Evolutionary conservation across 2,113 vertebrate species (phyloP).

Genomic region (Rhegmatorhina hoffmannsi): DNA sequence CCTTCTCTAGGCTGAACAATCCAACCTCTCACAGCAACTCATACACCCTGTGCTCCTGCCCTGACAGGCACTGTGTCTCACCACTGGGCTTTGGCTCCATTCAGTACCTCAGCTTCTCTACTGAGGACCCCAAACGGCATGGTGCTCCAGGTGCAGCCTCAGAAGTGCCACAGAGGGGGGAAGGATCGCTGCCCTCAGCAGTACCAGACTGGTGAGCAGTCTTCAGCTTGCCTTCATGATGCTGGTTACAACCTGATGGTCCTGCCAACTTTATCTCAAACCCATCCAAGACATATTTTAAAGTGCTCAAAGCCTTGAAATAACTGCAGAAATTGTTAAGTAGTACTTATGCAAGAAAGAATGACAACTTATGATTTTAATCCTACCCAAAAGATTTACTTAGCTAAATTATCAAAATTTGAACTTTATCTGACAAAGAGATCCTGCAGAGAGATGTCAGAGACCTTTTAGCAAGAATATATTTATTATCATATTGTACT

Average conservation of each 20-base stretch:
- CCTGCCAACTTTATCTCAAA: neutral
- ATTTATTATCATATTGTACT: neutral
- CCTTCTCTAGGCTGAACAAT: neutral
- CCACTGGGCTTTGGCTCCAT: rapidly evolving
- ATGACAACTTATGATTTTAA: neutral
- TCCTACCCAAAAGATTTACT: neutral
- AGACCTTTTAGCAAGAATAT: neutral
- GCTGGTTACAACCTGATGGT: neutral
- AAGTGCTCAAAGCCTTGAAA: neutral
- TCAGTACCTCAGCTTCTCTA: neutral
- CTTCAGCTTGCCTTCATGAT: neutral
- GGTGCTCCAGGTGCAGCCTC: neutral
- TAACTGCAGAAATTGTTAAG: neutral
- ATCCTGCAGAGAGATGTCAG: neutral
- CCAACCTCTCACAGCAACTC: neutral
- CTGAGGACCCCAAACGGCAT: neutral
- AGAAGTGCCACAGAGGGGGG: neutral
- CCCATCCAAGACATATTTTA: neutral
- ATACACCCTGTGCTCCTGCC: neutral
- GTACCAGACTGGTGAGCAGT: neutral
- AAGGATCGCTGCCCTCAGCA: neutral
- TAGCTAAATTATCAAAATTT: conserved; percentile 16
- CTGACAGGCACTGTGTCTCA: neutral
- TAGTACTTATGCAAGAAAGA: neutral
- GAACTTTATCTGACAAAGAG: neutral